Evolutionary conservation across 2,797 vertebrate species (phyloP).

Genomic region (Micropoecilia bifurca): DNA sequence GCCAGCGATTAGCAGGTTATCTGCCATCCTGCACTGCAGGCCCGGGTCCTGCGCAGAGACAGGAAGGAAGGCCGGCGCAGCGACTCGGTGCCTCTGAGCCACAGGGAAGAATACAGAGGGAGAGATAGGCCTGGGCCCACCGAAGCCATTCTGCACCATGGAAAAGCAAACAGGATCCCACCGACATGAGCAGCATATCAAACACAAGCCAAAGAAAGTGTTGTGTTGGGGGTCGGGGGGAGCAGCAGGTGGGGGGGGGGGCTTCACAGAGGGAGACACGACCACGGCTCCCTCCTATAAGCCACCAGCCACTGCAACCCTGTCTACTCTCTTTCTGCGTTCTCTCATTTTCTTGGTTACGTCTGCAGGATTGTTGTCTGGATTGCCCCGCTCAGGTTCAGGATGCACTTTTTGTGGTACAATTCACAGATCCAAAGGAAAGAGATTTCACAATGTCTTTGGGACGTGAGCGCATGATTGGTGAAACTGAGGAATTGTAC

Average conservation of each 20-base stretch:
- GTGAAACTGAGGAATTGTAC: slow-evolving; percentile 27
- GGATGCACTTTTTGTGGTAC: slow-evolving; percentile 36
- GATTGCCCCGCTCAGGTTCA: slow-evolving; percentile 26
- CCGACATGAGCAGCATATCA: slow-evolving; percentile 76
- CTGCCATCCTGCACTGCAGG: slow-evolving; percentile 78
- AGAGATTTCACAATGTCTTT: slow-evolving; percentile 33
- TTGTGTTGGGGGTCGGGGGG: slow-evolving; percentile 14
- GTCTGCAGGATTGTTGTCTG: slow-evolving; percentile 36
- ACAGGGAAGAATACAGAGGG: slow-evolving; percentile 47
- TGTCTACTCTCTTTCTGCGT: slow-evolving; percentile 32
- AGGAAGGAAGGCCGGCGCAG: slow-evolving; percentile 81
- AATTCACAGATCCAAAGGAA: slow-evolving; percentile 37
- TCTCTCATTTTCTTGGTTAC: slow-evolving; percentile 27
- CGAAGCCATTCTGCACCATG: slow-evolving; percentile 42
- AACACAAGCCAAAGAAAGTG: slow-evolving; percentile 64
- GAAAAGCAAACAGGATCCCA: slow-evolving; percentile 74
- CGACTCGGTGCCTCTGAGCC: slow-evolving; percentile 61
- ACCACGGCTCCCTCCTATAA: slow-evolving; percentile 34
- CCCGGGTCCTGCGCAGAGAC: slow-evolving; percentile 61
- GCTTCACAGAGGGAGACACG: slow-evolving; percentile 47
- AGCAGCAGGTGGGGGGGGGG: slow-evolving; percentile 1
- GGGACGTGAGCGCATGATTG: slow-evolving; percentile 38
- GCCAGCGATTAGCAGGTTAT: slow-evolving; percentile 78
- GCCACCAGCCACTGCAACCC: slow-evolving; percentile 27
- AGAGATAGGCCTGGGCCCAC: slow-evolving; percentile 57